Conservation (phyloP, 2,113 vertebrate genomes). For the Desmodus rotundus region DNA sequence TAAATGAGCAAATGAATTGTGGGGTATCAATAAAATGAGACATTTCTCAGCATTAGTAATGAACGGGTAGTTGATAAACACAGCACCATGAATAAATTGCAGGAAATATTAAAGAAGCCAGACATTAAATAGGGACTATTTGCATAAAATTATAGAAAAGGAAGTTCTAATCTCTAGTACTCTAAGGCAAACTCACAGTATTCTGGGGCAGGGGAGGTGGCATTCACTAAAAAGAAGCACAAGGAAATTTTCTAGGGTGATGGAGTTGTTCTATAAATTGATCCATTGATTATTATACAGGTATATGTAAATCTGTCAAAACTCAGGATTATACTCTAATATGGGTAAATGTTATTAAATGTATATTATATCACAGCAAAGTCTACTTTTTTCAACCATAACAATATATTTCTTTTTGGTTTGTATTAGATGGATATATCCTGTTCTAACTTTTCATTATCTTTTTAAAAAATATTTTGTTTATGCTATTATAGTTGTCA, state of each 20-base stretch:
- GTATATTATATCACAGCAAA: not conserved
- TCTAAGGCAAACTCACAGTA: not conserved
- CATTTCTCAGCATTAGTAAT: not conserved
- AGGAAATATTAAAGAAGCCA: not conserved
- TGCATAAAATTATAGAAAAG: not conserved
- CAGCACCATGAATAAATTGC: not conserved
- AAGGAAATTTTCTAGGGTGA: not conserved
- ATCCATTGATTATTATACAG: not conserved
- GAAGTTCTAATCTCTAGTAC: not conserved
- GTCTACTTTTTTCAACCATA: not conserved
- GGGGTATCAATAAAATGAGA: not conserved
- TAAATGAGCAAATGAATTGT: not conserved
- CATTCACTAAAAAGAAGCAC: not conserved
- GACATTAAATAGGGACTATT: not conserved
- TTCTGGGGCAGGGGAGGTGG: not conserved
- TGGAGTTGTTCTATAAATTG: not conserved
- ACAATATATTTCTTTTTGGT: not conserved
- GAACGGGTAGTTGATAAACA: not conserved
- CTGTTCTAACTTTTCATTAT: too few species aligned
- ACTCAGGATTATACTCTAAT: not conserved
- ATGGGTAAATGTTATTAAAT: not conserved
- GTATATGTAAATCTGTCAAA: not conserved
- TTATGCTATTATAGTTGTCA: too few species aligned
- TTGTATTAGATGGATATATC: too few species aligned
- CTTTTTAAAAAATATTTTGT: too few species aligned